A percentile compares a stretch with the other conserved stretches of the same genome.
phyloP scores from a whole-genome alignment of 2,888 invertebrate species.

The Hirtodrosophila histrioides region DNA sequence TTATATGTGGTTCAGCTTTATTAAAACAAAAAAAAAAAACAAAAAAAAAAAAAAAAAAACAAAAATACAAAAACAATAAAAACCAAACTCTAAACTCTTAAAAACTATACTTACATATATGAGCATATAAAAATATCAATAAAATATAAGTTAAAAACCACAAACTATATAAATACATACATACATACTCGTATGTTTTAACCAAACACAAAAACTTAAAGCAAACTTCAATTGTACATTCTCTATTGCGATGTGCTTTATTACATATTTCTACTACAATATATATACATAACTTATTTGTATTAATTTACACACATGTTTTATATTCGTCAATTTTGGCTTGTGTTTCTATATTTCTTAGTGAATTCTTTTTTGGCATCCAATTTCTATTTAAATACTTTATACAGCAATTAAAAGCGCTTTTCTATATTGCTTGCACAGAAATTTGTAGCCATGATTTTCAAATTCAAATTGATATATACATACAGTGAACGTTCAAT shows the following conservation, averaged over 20 bases:
- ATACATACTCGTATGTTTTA: conserved; percentile 28
- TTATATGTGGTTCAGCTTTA: conserved; percentile 85
- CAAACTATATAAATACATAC: conserved; percentile 14
- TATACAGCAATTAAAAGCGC: conserved; percentile 7
- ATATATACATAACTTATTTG: conserved; percentile 1
- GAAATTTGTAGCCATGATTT: conserved; percentile 21
- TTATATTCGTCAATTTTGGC: conserved; percentile 9
- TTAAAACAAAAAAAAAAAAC: conserved; percentile 54
- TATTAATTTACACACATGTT: neutral
- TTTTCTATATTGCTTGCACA: conserved; percentile 28
- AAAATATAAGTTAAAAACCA: conserved; percentile 31
- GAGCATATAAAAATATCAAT: conserved; percentile 38
- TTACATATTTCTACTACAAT: neutral
- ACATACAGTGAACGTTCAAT: conserved; percentile 6
- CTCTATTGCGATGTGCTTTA: conserved; percentile 30
- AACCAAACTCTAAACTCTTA: conserved; percentile 27
- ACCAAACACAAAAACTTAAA: conserved; percentile 8
- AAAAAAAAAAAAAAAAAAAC: conserved; percentile 30
- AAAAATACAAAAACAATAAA: conserved; percentile 39
- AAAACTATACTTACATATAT: conserved; percentile 52
- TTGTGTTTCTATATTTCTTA: conserved; percentile 17
- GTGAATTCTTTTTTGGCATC: conserved; percentile 13
- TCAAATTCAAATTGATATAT: neutral
- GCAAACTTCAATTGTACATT: conserved; percentile 17
- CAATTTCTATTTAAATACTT: neutral